Conservation (phyloP, 2,113 vertebrate genomes). For the Hippocampus mohnikei region DNA sequence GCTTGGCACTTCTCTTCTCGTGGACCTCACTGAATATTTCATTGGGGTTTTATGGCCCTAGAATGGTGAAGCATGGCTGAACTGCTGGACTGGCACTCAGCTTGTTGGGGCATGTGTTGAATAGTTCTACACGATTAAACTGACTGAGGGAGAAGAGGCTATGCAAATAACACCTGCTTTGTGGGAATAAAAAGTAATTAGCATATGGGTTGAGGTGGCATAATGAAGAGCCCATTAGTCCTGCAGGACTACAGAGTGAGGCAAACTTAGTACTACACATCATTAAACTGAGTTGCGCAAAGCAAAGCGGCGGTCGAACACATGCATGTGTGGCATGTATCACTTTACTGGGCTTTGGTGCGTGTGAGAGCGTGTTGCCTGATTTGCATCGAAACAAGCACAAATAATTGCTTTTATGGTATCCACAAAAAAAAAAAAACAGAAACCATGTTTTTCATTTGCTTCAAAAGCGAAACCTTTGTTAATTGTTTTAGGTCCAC, state of each 20-base stretch:
- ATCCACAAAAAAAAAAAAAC: conserved; percentile 54
- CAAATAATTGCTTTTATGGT: conserved; percentile 58
- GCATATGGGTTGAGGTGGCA: conserved; percentile 40
- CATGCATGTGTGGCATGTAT: background rate
- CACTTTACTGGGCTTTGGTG: background rate
- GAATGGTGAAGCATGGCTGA: conserved; percentile 22
- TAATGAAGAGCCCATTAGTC: conserved; percentile 47
- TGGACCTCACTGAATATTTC: conserved; percentile 34
- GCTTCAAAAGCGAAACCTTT: conserved; percentile 47
- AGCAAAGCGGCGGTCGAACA: background rate
- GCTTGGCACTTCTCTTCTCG: conserved; percentile 9
- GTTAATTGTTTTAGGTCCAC: conserved; percentile 69
- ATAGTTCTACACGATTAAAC: conserved; percentile 47
- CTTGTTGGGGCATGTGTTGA: conserved; percentile 44
- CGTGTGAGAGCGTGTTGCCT: conserved; percentile 5
- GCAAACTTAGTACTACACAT: conserved; percentile 26
- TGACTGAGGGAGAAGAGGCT: conserved; percentile 34
- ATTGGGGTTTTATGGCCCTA: conserved; percentile 27
- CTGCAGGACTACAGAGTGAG: conserved; percentile 32
- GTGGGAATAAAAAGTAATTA: conserved; percentile 40
- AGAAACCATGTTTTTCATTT: conserved; percentile 51
- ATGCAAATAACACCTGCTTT: conserved; percentile 51
- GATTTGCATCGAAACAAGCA: conserved; percentile 41
- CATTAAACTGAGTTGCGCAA: conserved; percentile 3
- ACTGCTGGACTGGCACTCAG: conserved; percentile 17